Evolutionary conservation across 2,888 invertebrate genomes (phyloP).

Genomic region (Idaea aversata): DNA sequence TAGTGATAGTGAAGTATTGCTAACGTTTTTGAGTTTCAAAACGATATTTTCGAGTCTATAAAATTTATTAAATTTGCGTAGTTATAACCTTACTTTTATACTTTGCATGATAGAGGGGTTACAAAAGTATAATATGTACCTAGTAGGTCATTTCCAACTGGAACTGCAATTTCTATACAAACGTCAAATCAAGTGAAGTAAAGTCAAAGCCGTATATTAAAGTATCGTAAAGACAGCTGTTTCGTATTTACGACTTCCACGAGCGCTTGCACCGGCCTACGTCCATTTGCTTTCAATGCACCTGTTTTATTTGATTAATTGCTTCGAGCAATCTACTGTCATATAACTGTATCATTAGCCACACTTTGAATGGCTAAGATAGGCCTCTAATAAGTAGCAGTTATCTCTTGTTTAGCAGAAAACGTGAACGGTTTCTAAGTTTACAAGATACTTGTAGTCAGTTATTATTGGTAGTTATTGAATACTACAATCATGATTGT

Average conservation of each 20-base stretch:
- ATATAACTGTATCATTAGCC: slow-evolving; percentile 57
- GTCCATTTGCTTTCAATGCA: slow-evolving; percentile 52
- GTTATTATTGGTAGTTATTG: background rate
- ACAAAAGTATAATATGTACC: slow-evolving; percentile 5
- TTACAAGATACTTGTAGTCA: background rate
- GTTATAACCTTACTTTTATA: background rate
- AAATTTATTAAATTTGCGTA: no score
- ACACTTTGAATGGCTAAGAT: slow-evolving; percentile 20
- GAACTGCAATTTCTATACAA: slow-evolving; percentile 41
- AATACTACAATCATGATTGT: slow-evolving; percentile 10
- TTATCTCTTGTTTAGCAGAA: slow-evolving; percentile 25
- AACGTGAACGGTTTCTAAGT: slow-evolving; percentile 15
- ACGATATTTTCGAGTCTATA: no score
- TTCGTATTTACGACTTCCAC: slow-evolving; percentile 52
- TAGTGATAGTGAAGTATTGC: no score
- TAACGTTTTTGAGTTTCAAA: no score
- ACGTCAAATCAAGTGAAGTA: slow-evolving; percentile 53
- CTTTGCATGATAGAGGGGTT: background rate
- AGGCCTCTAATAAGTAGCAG: slow-evolving; percentile 6
- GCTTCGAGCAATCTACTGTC: slow-evolving; percentile 56
- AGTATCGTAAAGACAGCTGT: slow-evolving; percentile 52
- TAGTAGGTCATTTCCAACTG: slow-evolving; percentile 15
- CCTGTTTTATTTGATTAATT: slow-evolving; percentile 74
- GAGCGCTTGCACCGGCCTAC: slow-evolving; percentile 53
- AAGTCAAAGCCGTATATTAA: slow-evolving; percentile 36